phyloP scores from a whole-genome alignment of 2,888 invertebrate species.

The Charanyca ferruginea region DNA sequence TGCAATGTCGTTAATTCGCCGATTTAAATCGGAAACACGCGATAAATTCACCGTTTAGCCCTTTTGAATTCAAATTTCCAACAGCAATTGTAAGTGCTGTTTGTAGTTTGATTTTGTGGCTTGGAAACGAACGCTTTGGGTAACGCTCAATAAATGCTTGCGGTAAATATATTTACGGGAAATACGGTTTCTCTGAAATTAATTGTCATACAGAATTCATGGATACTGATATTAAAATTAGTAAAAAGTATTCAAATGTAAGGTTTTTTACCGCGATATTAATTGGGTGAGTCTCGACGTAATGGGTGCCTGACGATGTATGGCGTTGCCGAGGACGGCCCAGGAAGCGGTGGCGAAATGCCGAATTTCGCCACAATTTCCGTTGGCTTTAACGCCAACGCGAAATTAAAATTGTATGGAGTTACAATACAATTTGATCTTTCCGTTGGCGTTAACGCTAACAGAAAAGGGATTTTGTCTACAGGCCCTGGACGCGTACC shows the following conservation, averaged over 20 bases:
- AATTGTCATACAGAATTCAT: constrained; percentile 1
- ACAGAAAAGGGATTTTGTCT: too few species aligned
- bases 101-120: constrained; percentile 55
- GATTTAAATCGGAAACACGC: constrained; percentile 89
- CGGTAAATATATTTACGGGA: constrained; percentile 7
- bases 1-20: constrained; percentile 87
- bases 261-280: not conserved
- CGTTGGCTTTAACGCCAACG: too few species aligned
- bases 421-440: too few species aligned
- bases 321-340: too few species aligned
- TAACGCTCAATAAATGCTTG: constrained; percentile 16
- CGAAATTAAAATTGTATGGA: too few species aligned
- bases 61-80: constrained; percentile 82
- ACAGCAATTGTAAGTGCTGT: constrained; percentile 70
- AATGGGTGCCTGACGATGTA: too few species aligned
- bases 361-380: too few species aligned
- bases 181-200: not conserved
- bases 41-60: constrained; percentile 87
- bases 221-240: constrained; percentile 5
- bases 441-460: too few species aligned
- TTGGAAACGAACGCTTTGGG: constrained; percentile 23
- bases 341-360: too few species aligned
- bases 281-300: too few species aligned
- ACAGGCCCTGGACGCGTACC: too few species aligned
- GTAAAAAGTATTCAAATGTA: not conserved